Percentiles rank a stretch among this genome's conserved stretches.
Evolutionary conservation across 2,797 vertebrate species (phyloP).

Genomic region (Echiichthys vipera): DNA sequence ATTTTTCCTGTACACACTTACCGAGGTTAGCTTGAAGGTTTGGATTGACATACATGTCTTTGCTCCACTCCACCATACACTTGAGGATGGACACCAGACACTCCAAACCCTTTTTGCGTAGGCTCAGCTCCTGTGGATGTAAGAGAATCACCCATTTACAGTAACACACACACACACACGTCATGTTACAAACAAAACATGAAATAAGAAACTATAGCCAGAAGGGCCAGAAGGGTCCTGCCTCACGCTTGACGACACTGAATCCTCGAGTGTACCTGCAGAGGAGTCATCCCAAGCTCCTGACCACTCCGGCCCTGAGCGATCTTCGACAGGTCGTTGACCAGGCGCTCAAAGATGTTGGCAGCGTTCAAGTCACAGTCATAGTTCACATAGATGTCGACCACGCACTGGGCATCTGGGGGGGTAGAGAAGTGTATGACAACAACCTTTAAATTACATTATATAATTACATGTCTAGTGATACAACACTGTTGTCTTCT

Average conservation of each 20-base stretch:
- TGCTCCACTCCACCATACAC: conserved; percentile 99
- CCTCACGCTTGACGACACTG: not conserved
- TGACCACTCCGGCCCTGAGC: conserved; percentile 97
- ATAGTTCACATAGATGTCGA: conserved; percentile 99
- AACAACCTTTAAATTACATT: not conserved
- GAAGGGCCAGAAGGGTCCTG: not conserved
- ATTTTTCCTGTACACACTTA: conserved; percentile 75
- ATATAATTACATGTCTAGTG: not conserved
- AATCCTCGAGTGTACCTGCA: conserved; percentile 58
- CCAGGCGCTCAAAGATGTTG: conserved; percentile 98
- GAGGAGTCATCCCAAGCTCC: conserved; percentile 93
- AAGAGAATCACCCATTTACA: not conserved
- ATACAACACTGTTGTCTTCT: not conserved
- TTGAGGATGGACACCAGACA: conserved; percentile 98
- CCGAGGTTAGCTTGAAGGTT: conserved; percentile 94
- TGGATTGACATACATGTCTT: conserved; percentile 97
- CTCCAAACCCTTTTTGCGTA: conserved; percentile 97
- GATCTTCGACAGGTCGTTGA: conserved; percentile 97
- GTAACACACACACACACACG: not conserved
- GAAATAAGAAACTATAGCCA: not conserved
- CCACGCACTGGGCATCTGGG: conserved; percentile 97
- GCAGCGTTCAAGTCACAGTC: conserved; percentile 98
- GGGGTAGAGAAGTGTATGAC: not conserved
- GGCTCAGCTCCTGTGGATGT: conserved; percentile 90
- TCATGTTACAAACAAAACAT: not conserved